phyloP scores from a whole-genome alignment of 2,888 invertebrate species.

The Drosophila austrosaltans region DNA sequence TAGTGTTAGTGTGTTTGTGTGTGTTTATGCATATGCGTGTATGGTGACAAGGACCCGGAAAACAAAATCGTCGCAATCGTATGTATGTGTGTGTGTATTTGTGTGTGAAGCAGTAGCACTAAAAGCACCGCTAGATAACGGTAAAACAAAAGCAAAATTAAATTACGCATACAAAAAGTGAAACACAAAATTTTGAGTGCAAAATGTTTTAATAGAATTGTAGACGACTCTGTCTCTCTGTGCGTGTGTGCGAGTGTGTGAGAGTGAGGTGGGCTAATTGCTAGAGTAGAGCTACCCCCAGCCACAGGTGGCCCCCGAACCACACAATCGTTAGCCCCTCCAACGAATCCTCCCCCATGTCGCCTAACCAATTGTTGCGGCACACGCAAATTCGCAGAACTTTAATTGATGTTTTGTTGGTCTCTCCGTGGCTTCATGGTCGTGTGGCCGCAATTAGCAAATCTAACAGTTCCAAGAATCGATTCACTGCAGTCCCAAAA shows the following conservation, averaged over 20 bases:
- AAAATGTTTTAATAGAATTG: slow-evolving; percentile 14
- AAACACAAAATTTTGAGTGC: slow-evolving; percentile 46
- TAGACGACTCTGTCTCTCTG: slow-evolving; percentile 17
- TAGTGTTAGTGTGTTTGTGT: slow-evolving; percentile 7
- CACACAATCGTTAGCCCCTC: not conserved
- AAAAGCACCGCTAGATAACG: slow-evolving; percentile 19
- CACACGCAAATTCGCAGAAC: slow-evolving; percentile 68
- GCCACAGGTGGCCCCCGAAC: slow-evolving; percentile 66
- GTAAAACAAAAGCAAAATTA: slow-evolving; percentile 21
- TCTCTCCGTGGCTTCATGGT: slow-evolving; percentile 7
- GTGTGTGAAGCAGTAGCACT: slow-evolving; percentile 5
- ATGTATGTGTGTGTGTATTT: not conserved
- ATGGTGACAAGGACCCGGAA: slow-evolving; percentile 11
- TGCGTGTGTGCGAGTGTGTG: slow-evolving; percentile 14
- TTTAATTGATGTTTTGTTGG: slow-evolving; percentile 53
- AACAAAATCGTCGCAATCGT: slow-evolving; percentile 7
- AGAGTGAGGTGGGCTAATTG: slow-evolving; percentile 58
- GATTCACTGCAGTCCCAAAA: slow-evolving; percentile 66
- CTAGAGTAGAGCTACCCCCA: slow-evolving; percentile 38
- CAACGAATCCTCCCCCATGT: not conserved
- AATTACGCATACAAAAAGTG: slow-evolving; percentile 41
- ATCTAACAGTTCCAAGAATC: slow-evolving; percentile 80
- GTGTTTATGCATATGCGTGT: slow-evolving; percentile 26
- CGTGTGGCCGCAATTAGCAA: slow-evolving; percentile 75
- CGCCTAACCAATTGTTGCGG: slow-evolving; percentile 49